phyloP scores from a whole-genome alignment of 1,140 invertebrate genomes.

The Pseudomyrmex dendroicus region DNA sequence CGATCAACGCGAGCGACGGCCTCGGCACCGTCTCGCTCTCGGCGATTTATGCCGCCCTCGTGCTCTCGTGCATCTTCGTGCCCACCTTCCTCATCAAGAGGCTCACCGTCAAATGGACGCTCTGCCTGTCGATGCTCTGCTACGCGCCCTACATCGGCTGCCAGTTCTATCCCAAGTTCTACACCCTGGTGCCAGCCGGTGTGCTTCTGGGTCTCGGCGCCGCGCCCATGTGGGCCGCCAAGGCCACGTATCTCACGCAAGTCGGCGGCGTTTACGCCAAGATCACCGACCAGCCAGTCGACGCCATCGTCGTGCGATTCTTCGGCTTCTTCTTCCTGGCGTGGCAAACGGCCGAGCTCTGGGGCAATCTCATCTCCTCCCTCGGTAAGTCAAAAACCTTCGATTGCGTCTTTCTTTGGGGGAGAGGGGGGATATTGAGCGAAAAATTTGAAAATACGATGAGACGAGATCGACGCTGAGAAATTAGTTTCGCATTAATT shows the following conservation, averaged over 20 bases:
- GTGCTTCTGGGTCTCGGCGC: constrained; percentile 95
- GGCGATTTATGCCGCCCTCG: constrained; percentile 94
- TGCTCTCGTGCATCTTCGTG: constrained; percentile 96
- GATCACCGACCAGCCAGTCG: constrained; percentile 93
- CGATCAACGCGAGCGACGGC: constrained; percentile 93
- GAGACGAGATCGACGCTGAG: neutral
- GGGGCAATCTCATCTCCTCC: constrained; percentile 98
- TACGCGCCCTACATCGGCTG: constrained; percentile 97
- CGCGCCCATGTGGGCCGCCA: constrained; percentile 98
- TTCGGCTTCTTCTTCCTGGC: constrained; percentile 99
- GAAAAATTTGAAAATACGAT: too few species aligned
- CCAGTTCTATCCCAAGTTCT: constrained; percentile 96
- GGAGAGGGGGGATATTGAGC: too few species aligned
- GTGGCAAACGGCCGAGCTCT: constrained; percentile 97
- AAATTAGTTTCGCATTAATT: neutral
- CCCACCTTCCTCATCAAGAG: constrained; percentile 95
- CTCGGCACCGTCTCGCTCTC: constrained; percentile 93
- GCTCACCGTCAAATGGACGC: constrained; percentile 97
- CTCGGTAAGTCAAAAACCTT: constrained; percentile 87
- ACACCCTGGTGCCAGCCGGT: constrained; percentile 96
- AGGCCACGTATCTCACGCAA: constrained; percentile 97
- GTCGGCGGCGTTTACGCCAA: constrained; percentile 95
- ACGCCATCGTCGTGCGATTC: constrained; percentile 96
- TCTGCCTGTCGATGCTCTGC: constrained; percentile 95
- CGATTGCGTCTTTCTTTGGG: too few species aligned